These are phyloP conservation scores for Ptychochromis oligacanthus DNA, from an alignment of 2,113 vertebrate genomes.

Conservation along the genomic window DNA sequence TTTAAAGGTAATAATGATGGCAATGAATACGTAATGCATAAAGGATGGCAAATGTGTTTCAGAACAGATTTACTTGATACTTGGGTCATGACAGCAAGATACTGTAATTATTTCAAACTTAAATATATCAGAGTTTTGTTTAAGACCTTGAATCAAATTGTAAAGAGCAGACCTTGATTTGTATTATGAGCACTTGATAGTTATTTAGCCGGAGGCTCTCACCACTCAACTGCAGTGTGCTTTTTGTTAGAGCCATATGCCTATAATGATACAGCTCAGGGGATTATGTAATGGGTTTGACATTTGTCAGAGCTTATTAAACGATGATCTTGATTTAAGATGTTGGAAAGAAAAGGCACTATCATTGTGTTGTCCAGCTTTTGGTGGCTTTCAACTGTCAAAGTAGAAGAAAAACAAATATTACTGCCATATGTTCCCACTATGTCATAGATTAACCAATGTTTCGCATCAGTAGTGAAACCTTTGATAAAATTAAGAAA, in stretches of 20 bases:
- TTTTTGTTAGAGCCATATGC: conserved; percentile 39
- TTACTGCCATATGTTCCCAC: background rate
- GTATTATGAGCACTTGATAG: background rate
- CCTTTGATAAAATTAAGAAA: too few relatives aligned
- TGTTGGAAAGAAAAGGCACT: conserved; percentile 7
- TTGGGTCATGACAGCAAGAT: background rate
- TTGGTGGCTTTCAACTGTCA: background rate
- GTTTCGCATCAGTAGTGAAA: background rate
- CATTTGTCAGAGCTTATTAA: conserved; percentile 62
- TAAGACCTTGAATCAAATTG: background rate
- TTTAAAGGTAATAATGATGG: background rate
- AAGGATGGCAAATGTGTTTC: background rate
- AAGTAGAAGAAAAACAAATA: background rate
- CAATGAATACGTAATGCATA: background rate
- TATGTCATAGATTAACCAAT: background rate
- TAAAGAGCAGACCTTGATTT: background rate
- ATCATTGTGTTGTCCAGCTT: background rate
- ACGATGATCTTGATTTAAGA: conserved; percentile 52
- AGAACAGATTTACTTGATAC: background rate
- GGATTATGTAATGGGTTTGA: conserved; percentile 60
- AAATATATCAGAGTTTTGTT: background rate
- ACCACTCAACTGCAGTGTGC: background rate
- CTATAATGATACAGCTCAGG: conserved; percentile 46
- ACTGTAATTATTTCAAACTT: background rate
- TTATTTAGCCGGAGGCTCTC: conserved; percentile 12